A percentile compares a stretch with the other conserved stretches of the same genome.
Evolutionary conservation across 2,888 invertebrate genomes (phyloP).

Genomic region (Alviniconcha strummeri): DNA sequence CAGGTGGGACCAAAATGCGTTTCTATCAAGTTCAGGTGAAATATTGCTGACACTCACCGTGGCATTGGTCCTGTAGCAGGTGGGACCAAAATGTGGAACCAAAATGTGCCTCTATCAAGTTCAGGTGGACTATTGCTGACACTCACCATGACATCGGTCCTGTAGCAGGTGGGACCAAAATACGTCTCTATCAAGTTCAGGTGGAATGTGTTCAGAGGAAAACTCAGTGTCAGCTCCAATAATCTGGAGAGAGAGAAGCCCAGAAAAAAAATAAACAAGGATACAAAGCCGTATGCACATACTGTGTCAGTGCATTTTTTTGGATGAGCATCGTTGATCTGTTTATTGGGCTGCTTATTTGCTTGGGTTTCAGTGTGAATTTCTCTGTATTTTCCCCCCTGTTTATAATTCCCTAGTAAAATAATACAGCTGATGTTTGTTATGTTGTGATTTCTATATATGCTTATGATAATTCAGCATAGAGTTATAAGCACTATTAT

Average conservation of each 20-base stretch:
- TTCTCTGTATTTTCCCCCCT: no score
- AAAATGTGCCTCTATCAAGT: slow-evolving; percentile 89
- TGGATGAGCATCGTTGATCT: no score
- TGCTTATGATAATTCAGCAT: no score
- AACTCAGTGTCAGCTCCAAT: slow-evolving; percentile 77
- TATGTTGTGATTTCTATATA: no score
- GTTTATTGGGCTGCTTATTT: no score
- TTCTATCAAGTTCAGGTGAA: slow-evolving; percentile 90
- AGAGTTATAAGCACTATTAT: no score
- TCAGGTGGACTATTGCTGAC: slow-evolving; percentile 79
- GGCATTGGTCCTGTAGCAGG: slow-evolving; percentile 92
- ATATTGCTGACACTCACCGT: slow-evolving; percentile 72
- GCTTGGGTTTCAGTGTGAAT: no score
- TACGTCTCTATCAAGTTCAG: slow-evolving; percentile 91
- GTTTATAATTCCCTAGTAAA: no score
- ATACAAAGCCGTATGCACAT: background rate
- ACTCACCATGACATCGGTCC: slow-evolving; percentile 83
- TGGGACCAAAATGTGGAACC: no score
- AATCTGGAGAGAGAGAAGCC: slow-evolving; percentile 48
- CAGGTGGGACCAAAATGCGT: slow-evolving; percentile 94
- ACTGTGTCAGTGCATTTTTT: no score
- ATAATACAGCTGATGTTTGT: no score
- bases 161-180: slow-evolving; percentile 94
- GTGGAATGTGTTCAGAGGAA: slow-evolving; percentile 91
- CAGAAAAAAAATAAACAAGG: background rate